Percentiles rank a stretch among this genome's conserved stretches.
phyloP scores from a whole-genome alignment of 2,888 invertebrate genomes.

The Smittia sp. region DNA sequence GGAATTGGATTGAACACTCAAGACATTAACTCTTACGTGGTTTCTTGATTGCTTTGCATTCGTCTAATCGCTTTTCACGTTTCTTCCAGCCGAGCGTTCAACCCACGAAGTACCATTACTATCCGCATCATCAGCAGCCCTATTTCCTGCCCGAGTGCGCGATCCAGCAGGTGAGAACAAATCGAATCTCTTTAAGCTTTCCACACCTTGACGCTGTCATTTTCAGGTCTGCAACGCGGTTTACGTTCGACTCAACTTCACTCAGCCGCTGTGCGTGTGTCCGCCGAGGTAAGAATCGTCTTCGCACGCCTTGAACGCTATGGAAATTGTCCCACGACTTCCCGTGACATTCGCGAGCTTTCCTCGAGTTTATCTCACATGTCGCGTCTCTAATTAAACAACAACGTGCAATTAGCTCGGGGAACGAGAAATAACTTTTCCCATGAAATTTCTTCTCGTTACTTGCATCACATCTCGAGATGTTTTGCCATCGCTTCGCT shows the following conservation, averaged over 20 bases:
- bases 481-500: background rate
- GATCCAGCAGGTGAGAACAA: slow-evolving; percentile 74
- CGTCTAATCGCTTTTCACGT: background rate
- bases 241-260: slow-evolving; percentile 86
- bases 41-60: too few species aligned
- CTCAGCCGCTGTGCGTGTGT: slow-evolving; percentile 89
- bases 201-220: background rate
- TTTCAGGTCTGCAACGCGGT: slow-evolving; percentile 85
- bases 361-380: background rate
- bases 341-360: background rate
- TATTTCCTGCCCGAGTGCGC: slow-evolving; percentile 91
- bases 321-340: background rate
- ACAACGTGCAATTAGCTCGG: background rate
- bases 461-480: background rate
- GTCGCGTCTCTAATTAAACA: background rate
- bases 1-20: too few species aligned
- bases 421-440: background rate
- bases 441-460: background rate
- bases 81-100: slow-evolving; percentile 62
- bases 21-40: too few species aligned
- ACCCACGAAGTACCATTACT: slow-evolving; percentile 90
- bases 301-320: background rate
- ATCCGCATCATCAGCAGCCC: slow-evolving; percentile 90
- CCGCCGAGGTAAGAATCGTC: slow-evolving; percentile 62
- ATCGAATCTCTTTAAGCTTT: background rate